Evolutionary conservation across 1,140 invertebrate genomes (phyloP).

Genomic region (Melitaea cinxia): DNA sequence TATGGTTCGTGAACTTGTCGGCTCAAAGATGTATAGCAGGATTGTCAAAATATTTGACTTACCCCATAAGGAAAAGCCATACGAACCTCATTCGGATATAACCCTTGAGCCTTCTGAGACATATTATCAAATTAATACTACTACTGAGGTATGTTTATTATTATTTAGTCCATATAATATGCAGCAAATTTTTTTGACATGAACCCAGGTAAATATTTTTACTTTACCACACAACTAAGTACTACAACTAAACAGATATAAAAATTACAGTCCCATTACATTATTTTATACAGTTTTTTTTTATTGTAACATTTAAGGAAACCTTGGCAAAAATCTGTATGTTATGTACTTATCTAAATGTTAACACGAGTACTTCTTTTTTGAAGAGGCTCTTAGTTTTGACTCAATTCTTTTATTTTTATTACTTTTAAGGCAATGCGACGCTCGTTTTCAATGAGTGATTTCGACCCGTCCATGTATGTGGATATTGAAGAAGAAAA

Average conservation of each 20-base stretch:
- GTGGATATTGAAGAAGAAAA: conserved; percentile 39
- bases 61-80: conserved; percentile 39
- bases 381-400: no score
- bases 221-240: no score
- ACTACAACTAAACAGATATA: no score
- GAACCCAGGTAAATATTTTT: no score
- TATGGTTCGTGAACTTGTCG: conserved; percentile 57
- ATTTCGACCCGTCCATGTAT: conserved; percentile 47
- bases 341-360: no score
- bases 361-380: no score
- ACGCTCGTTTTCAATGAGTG: conserved; percentile 49
- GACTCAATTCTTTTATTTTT: not conserved
- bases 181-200: no score
- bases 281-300: no score
- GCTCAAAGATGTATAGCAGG: conserved; percentile 57
- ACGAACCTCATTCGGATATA: conserved; percentile 47
- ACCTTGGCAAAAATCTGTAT: no score
- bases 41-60: conserved; percentile 66
- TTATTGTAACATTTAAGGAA: no score
- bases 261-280: no score
- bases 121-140: conserved; percentile 43
- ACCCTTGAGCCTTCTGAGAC: conserved; percentile 49
- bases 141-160: conserved; percentile 10
- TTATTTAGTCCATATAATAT: no score
- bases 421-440: conserved; percentile 20